phyloP scores from a whole-genome alignment of 2,797 vertebrate genomes.

The Chaenodraco wilsoni region DNA sequence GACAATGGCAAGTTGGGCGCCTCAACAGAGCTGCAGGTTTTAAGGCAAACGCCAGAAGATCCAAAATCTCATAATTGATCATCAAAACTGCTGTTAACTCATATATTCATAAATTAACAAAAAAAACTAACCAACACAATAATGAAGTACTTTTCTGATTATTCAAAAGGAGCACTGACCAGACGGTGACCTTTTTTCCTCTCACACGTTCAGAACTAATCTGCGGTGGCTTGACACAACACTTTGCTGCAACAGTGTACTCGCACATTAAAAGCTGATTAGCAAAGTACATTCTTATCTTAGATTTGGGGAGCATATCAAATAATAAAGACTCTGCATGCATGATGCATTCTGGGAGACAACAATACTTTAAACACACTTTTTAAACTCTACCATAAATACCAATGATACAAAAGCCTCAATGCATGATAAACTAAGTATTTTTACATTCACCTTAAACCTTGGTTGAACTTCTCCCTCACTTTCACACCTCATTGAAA shows the following conservation, averaged over 20 bases:
- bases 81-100: neutral
- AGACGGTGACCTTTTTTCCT: neutral
- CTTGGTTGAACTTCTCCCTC: neutral
- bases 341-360: no score
- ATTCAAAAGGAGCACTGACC: neutral
- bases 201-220: neutral
- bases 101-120: no score
- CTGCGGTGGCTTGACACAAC: neutral
- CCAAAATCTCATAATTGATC: neutral
- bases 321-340: no score
- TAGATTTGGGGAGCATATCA: neutral
- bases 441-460: neutral
- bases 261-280: neutral
- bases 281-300: neutral
- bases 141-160: neutral
- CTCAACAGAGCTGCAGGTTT: no score
- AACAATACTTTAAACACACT: no score
- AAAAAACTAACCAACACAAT: neutral
- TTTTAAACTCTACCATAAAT: neutral
- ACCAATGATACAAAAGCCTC: neutral
- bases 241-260: neutral
- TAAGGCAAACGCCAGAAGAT: neutral
- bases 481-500: constrained; percentile 6
- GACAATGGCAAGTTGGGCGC: no score
- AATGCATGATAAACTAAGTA: neutral